Evolutionary conservation across 2,113 vertebrate genomes (phyloP), one percentile per base, ranked within the genome.

Genomic region (Phaethornis superciliosus): DNA sequence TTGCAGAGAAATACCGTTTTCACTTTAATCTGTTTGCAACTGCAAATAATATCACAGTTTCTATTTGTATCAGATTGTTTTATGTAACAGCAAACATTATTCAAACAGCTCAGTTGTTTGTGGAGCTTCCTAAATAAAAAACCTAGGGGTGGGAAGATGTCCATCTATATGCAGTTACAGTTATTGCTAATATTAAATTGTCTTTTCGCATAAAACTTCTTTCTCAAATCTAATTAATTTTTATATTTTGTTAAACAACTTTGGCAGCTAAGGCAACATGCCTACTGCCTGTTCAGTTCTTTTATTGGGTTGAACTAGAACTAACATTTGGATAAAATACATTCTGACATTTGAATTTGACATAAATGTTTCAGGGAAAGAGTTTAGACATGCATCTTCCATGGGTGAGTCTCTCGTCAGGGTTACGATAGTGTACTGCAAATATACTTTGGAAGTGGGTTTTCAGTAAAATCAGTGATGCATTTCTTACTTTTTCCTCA

Each of bases 291-390:
- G 71, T 90, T 94, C 60, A 91, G 88, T 92, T 94, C 82, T 88
- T 93, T 95, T 96, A 93, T 77, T 90, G 91, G 56, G 72, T 91
- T 95, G 93, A 92, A 92, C 92, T 91, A 88, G 82, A 85, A 62
- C 77, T 80, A 94, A 44, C 81, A 46, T 91, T 94, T 96, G 94
- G 87, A 81, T 90, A 93, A 91, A 96, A 96, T 91, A 93, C 84
- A 80, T 96, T 96, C 91, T 97, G 98, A 97, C 96, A 76, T 95
- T 96, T 96, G 94, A 96, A 97, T 97, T 95, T 96, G 92, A 96
- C 49, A 76, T 93, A 93, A 96, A 86, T 93, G 89, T 93, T 97
- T 96, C 81, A 58, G 91, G 71, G 84, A 95, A 97, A 68, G 7
- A 42, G 90, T 81, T 94, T 88, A 92, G 95, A 89, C 84, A 23